Conservation (phyloP, 1,140 invertebrate genomes). For the Eupristina koningsbergeri region DNA sequence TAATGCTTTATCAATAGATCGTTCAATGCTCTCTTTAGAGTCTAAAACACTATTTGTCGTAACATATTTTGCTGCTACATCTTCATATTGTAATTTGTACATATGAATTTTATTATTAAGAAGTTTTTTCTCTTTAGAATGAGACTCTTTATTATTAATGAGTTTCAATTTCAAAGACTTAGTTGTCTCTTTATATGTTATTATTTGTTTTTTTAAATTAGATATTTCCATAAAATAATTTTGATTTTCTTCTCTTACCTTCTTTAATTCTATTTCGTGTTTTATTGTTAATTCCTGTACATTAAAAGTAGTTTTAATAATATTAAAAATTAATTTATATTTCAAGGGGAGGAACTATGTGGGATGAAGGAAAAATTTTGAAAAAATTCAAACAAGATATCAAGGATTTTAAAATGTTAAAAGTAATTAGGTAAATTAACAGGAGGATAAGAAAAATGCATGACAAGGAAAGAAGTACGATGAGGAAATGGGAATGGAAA, state of each 20-base stretch:
- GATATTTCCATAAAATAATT: constrained; percentile 66
- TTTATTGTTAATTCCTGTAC: constrained; percentile 58
- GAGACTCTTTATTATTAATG: constrained; percentile 55
- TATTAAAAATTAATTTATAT: constrained; percentile 15
- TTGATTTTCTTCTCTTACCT: constrained; percentile 62
- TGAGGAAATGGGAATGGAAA: no score
- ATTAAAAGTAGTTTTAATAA: background rate
- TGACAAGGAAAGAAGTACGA: no score
- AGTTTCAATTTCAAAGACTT: constrained; percentile 66
- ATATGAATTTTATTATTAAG: constrained; percentile 65
- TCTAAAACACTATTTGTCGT: constrained; percentile 63
- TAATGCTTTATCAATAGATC: constrained; percentile 64
- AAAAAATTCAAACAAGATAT: no score
- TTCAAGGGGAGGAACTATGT: no score
- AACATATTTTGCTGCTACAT: constrained; percentile 67
- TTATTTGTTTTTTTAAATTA: constrained; percentile 64
- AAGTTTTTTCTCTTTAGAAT: constrained; percentile 62
- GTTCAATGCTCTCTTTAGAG: constrained; percentile 70
- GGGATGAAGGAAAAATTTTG: no score
- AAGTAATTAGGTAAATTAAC: no score
- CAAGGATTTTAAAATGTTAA: no score
- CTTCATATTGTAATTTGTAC: constrained; percentile 65
- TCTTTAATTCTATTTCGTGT: constrained; percentile 58
- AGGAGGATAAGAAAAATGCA: no score
- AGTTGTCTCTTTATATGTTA: constrained; percentile 65